These are phyloP conservation scores for Trissolcus brochymenae DNA, from an alignment of 2,888 invertebrate species.

Conservation along the genomic window DNA sequence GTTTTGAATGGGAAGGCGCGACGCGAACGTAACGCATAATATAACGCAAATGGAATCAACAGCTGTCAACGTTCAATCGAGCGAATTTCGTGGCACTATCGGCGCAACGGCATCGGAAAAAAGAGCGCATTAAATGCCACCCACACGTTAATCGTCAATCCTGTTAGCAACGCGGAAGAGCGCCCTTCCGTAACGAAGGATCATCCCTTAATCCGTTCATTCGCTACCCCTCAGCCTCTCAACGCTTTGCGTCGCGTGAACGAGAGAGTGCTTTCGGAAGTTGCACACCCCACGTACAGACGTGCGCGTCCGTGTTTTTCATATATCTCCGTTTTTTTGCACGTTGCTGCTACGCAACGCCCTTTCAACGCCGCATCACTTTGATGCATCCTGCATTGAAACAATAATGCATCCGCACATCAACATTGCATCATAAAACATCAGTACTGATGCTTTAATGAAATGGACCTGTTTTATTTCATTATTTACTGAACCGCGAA, in stretches of 20 bases:
- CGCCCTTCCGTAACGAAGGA: conserved; percentile 70
- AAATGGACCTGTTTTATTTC: too few species aligned
- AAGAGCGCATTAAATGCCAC: conserved; percentile 60
- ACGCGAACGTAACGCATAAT: conserved; percentile 48
- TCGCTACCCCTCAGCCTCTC: conserved; percentile 72
- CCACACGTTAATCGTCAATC: conserved; percentile 69
- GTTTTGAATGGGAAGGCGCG: conserved; percentile 45
- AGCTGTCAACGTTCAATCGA: conserved; percentile 57
- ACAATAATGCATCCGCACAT: conserved; percentile 52
- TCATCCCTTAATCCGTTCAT: conserved; percentile 76
- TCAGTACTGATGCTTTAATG: background rate
- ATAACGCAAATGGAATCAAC: conserved; percentile 54
- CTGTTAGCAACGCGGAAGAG: conserved; percentile 71
- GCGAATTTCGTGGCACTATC: conserved; percentile 57
- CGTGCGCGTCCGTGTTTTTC: conserved; percentile 53
- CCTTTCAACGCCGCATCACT: conserved; percentile 55
- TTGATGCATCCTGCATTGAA: conserved; percentile 49
- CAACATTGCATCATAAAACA: conserved; percentile 51
- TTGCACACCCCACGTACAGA: conserved; percentile 64
- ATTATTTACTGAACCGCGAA: too few species aligned
- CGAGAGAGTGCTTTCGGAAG: conserved; percentile 69
- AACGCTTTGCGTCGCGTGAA: conserved; percentile 62
- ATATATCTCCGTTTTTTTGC: conserved; percentile 50
- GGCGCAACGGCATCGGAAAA: conserved; percentile 49
- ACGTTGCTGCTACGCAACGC: conserved; percentile 58